These are phyloP conservation scores for Philopotamus ludificatus DNA, from an alignment of 1,140 invertebrate genomes.

Conservation along the genomic window DNA sequence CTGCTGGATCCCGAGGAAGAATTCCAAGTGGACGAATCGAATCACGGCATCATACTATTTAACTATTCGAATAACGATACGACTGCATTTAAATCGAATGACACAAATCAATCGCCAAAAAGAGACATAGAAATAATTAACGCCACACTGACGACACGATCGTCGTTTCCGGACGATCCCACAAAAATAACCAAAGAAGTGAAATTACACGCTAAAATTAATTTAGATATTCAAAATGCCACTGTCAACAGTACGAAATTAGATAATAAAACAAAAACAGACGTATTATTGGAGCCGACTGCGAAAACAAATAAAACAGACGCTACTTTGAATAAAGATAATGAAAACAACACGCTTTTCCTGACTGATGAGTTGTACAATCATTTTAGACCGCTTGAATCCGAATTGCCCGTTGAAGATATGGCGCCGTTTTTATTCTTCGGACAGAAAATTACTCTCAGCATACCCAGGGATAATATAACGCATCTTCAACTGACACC, in stretches of 20 bases:
- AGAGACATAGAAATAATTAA: constrained; percentile 14
- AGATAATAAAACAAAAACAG: constrained; percentile 46
- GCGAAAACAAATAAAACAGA: constrained; percentile 47
- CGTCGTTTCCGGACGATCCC: neutral
- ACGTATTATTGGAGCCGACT: constrained; percentile 46
- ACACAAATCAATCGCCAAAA: constrained; percentile 15
- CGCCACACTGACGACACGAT: constrained; percentile 11
- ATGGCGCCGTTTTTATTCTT: constrained; percentile 70
- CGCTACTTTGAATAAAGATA: constrained; percentile 46
- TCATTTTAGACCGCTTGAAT: constrained; percentile 62
- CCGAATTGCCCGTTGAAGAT: constrained; percentile 63
- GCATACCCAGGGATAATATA: constrained; percentile 47
- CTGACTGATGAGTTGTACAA: constrained; percentile 64
- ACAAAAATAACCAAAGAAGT: constrained; percentile 42
- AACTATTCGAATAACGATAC: constrained; percentile 48
- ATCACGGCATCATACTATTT: constrained; percentile 53
- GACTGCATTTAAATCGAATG: constrained; percentile 15
- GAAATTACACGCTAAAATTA: constrained; percentile 45
- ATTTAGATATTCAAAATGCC: constrained; percentile 36
- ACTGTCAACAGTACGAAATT: constrained; percentile 41
- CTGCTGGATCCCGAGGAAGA: constrained; percentile 55
- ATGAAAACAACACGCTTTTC: constrained; percentile 51
- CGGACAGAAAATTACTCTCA: constrained; percentile 62
- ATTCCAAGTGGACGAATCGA: constrained; percentile 56
- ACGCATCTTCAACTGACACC: constrained; percentile 53